Conservation (phyloP, 2,888 invertebrate genomes). For the Flabesymbios commensalis region DNA sequence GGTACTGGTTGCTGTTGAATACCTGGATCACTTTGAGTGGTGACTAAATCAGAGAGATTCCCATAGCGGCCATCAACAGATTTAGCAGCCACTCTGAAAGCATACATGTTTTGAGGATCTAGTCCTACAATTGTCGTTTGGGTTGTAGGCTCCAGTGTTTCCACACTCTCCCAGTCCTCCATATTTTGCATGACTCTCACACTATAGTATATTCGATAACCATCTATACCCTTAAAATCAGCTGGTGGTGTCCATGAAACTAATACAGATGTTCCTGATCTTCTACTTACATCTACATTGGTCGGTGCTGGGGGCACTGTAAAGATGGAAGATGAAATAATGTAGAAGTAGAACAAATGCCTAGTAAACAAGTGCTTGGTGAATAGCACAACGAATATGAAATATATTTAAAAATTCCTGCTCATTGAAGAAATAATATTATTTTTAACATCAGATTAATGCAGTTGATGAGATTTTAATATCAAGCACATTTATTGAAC, state of each 20-base stretch:
- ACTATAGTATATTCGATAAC: conserved; percentile 57
- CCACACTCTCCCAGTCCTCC: conserved; percentile 51
- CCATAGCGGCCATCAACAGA: conserved; percentile 53
- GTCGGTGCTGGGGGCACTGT: conserved; percentile 92
- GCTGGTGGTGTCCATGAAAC: conserved; percentile 67
- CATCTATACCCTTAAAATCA: conserved; percentile 56
- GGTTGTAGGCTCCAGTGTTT: conserved; percentile 48
- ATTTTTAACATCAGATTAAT: not conserved
- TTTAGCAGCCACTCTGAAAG: conserved; percentile 51
- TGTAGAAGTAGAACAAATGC: not conserved
- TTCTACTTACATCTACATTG: conserved; percentile 91
- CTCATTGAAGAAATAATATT: not conserved
- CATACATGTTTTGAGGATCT: conserved; percentile 47
- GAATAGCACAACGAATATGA: not conserved
- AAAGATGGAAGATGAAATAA: conserved; percentile 13
- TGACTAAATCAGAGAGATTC: conserved; percentile 55
- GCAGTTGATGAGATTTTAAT: not conserved
- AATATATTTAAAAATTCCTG: not conserved
- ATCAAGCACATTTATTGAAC: not conserved
- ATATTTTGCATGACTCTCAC: conserved; percentile 48
- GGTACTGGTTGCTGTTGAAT: conserved; percentile 15
- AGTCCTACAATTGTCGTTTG: conserved; percentile 48
- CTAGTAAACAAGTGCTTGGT: not conserved
- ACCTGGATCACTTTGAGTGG: too few relatives aligned
- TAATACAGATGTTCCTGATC: conserved; percentile 89